Base-by-base conservation (phyloP, 2,888 invertebrate genomes). In the Drosophila lutescens region DNA sequence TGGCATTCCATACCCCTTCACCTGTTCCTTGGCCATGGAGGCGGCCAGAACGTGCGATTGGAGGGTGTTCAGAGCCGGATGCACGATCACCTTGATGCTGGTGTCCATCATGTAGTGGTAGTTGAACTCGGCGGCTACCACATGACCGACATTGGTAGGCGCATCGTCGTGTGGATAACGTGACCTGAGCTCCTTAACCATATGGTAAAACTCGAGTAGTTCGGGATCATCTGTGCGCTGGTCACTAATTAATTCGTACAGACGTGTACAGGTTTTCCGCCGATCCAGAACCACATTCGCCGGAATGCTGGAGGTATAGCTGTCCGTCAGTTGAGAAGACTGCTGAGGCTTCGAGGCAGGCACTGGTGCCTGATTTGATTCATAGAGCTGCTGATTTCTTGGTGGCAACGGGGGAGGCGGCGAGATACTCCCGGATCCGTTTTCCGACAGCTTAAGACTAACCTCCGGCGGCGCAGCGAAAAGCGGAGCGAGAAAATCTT, bases 11-110 rank as follows among this genome's bases (percentile, higher is more conserved):
- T 92, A 92, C 3, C 92, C 92, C 13, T 91, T 91, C 38, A 92
- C 83, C 51, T 90, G 88, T 0, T 91, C 91, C 65, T 81, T 78
- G n/a, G 75, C 74, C 34, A 79, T 58, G 13, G 84, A 77, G 9
- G 56, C 73, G 13, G 93, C 92, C 68, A 94, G 93, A 10, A 94
- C 93, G 86, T 94, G 93, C 7, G 79, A 67, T 49, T 86, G 80
- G 5, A 92, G 69, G 0, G 89, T 90, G 59, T 90, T 90, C 23
- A 92, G 77, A 17, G 92, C 91, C 4, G 95, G 94, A 91, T 95
- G 95, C 69, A 99, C 96, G 86, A 97, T 94, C 78, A 99, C 93
- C 93, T 98, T 98, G 80, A 98, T 96, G 91, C 98, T 98, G 54
- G 97, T 96, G 77, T 95, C 94, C 69, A 94, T 95, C 32, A 95